Evolutionary conservation across 2,888 invertebrate species (phyloP).

Genomic region (Crepidodera aurea): DNA sequence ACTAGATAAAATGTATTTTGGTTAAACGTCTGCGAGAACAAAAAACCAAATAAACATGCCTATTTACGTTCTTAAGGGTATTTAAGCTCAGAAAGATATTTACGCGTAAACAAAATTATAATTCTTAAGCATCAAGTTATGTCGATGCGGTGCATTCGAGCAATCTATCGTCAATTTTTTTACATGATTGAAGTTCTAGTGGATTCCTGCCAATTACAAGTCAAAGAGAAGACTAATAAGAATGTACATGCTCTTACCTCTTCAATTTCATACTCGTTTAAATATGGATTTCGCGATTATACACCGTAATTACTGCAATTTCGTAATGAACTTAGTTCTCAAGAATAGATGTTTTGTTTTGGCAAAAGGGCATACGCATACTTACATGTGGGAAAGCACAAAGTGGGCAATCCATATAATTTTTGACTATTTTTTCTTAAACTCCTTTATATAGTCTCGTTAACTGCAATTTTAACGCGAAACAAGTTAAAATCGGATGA

Average conservation of each 20-base stretch:
- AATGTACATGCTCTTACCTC: conserved; percentile 31
- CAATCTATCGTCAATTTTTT: conserved; percentile 19
- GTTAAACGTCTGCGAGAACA: no score
- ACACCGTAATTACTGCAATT: conserved; percentile 41
- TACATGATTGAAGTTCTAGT: conserved; percentile 25
- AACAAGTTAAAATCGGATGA: no score
- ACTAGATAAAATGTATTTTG: no score
- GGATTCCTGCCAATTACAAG: conserved; percentile 27
- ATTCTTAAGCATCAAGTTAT: conserved; percentile 15
- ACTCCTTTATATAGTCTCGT: no score
- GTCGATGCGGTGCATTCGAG: conserved; percentile 20
- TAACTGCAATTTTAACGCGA: no score
- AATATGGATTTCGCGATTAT: conserved; percentile 40
- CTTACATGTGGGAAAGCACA: conserved; percentile 43
- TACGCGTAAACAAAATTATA: conserved; percentile 22
- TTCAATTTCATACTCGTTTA: conserved; percentile 37
- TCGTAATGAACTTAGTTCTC: conserved; percentile 39
- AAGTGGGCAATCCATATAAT: conserved; percentile 29
- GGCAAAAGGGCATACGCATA: conserved; percentile 38
- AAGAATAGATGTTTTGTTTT: conserved; percentile 37
- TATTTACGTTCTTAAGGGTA: background rate
- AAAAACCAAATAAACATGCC: no score
- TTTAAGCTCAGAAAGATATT: background rate
- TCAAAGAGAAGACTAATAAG: conserved; percentile 31
- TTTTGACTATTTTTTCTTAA: no score